Base-by-base conservation (phyloP, 2,888 invertebrate species). In the Heliconius ismenius region DNA sequence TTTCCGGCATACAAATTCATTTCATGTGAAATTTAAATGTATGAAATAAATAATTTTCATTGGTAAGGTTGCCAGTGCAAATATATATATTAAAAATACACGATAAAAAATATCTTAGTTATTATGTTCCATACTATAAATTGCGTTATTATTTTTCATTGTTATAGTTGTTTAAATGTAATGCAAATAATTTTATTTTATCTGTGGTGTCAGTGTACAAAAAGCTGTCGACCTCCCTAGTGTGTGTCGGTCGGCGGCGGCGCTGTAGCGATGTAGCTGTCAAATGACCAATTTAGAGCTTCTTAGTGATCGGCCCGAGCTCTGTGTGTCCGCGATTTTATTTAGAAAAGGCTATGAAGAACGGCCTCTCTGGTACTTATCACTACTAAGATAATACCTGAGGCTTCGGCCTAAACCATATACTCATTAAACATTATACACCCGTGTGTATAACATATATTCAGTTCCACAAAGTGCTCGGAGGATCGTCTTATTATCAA, bases 401-500 rank as follows among this genome's bases (percentile, higher is more conserved):
- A 24, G 58, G n/a, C 58, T 32, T 32, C 58, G n/a, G n/a, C 15
- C 58, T 13, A 24, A 1, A 24, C 9, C 43, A 13, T 67, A 26
- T 13, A 43, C 15, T 67, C 39, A 39, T 24, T 54, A 13, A 4
- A 49, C 18, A 10, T 28, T 26, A 69, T 9, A 70, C 24, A 70
- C 24, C 28, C 24, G 70, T 69, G 75, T 70, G 63, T 70, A 68
- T 49, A 63, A 32, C 36, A 70, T 63, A 32, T 13, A 64, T 21
- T 36, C 18, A 70, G 32, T 18, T 9, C 36, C 6, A 26, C 39
- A 26, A 73, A 75, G 75, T 75, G 75, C 49, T 49, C 32, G 32
- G 70, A 39, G 64, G 65, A 63, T 43, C 32, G 36, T 39, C 75
- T 69, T 54, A 49, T 75, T 63, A 70, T 75, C 75, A 63, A 68